Evolutionary conservation across 2,113 vertebrate genomes (phyloP).

Genomic region (Sylvia atricapilla): DNA sequence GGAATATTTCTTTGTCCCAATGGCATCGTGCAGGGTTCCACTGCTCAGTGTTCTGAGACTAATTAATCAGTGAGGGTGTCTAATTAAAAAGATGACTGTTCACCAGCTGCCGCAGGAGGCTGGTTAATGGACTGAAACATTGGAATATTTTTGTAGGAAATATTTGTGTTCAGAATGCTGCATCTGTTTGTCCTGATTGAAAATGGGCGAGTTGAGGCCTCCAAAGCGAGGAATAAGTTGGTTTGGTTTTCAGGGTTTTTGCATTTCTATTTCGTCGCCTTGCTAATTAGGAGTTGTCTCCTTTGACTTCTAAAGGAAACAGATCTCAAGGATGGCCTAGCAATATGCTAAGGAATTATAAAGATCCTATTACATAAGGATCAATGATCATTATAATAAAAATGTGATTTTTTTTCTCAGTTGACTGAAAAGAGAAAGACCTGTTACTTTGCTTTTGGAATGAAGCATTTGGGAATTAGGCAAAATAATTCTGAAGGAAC

Average conservation of each 20-base stretch:
- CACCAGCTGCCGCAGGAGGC: conserved; percentile 59
- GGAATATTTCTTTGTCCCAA: conserved; percentile 15
- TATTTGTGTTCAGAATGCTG: conserved; percentile 9
- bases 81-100: conserved; percentile 74
- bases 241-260: not conserved
- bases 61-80: conserved; percentile 71
- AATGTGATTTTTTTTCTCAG: not conserved
- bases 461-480: not conserved
- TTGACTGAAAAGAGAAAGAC: not conserved
- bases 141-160: conserved; percentile 10
- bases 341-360: not conserved
- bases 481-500: not conserved
- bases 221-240: rapidly evolving
- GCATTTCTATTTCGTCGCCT: not conserved
- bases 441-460: not conserved
- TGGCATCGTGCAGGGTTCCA: not conserved
- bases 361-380: not conserved
- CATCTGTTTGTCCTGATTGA: not conserved
- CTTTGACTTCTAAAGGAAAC: not conserved
- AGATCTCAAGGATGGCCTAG: not conserved
- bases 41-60: conserved; percentile 65
- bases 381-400: not conserved
- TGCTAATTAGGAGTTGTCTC: not conserved
- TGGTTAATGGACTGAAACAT: conserved; percentile 47
- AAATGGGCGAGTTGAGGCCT: not conserved